Conservation (phyloP, 2,797 vertebrate genomes). For the Melanotaenia trifasciata region DNA sequence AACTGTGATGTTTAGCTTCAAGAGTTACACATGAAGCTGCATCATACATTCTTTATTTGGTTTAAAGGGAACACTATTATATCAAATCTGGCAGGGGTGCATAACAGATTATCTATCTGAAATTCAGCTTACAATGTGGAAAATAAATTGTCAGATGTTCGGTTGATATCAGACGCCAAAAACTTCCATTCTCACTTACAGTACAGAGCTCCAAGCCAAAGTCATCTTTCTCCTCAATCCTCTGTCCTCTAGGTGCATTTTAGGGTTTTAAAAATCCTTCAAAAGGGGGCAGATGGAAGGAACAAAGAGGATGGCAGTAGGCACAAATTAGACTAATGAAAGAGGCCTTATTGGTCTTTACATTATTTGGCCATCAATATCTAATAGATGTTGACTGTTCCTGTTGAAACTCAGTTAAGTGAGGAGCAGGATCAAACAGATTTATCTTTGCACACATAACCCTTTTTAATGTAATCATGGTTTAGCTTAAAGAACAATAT, state of each 20-base stretch:
- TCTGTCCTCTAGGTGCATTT: background rate
- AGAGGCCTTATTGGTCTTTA: no score
- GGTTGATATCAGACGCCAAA: background rate
- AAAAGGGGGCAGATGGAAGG: no score
- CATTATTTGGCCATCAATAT: no score
- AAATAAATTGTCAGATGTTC: background rate
- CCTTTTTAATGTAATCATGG: no score
- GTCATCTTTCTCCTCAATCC: background rate
- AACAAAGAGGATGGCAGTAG: no score
- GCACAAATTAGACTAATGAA: no score
- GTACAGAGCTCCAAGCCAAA: background rate
- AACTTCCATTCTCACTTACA: background rate
- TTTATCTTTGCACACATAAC: no score
- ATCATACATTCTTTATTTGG: background rate
- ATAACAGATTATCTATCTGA: background rate
- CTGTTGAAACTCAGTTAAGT: no score
- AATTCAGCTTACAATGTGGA: background rate
- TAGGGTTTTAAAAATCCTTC: background rate
- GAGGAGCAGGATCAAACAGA: no score
- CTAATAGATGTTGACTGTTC: no score
- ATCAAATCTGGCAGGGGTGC: background rate
- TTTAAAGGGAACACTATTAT: background rate
- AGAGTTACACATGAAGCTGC: background rate
- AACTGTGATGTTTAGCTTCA: no score
- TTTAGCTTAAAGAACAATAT: no score